Base-by-base conservation (phyloP, 2,113 vertebrate genomes). In the Ifrita kowaldi region DNA sequence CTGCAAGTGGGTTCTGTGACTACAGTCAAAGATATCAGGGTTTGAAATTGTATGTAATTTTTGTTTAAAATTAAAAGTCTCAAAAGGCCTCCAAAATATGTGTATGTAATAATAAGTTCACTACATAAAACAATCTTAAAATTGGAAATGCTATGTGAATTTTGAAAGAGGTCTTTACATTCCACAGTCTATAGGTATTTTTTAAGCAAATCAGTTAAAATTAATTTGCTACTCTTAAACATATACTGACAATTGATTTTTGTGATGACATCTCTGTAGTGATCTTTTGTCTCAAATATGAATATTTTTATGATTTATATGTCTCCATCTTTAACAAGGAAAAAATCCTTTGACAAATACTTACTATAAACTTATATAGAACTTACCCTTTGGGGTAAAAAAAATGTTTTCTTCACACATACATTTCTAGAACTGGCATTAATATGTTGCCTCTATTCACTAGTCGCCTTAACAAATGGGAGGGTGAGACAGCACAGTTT, bases 361-460 rank as follows among this genome's bases (percentile, higher is more conserved):
- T 69, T 93, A 39, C 75, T 76, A 73, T 35, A 74, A 73, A 74
- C n/a, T 87, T 11, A 50, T 35, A 14, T 10, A 53, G 68, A 91
- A 76, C 11, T 94, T 95, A 67, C 9, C 9, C 8, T 83, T 85
- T 56, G 32, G 78, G 56, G n/a, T 64, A 64, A 77, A 84, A 77
- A 86, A 42, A 53, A 19, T 2, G 12, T 69, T 90, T 87, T 89
- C 30, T 84, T 52, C 46, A 52, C n/a, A 74, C 35, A 50, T 57
- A 44, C 13, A 84, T 81, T 57, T n/a, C 28, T 6, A 91, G 96
- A 93, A 95, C 44, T 84, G 77, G 63, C 73, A 76, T 95, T 85
- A 97, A 96, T 81, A 77, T 59, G 32, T 84, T 96, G 76, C 85
- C 56, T 94, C 76, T 88, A 30, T 94, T 92, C 73, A 27, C 47